Percentiles rank a stretch among this genome's conserved stretches.
Evolutionary conservation across 2,113 vertebrate genomes (phyloP).

Genomic region (Strix uralensis): DNA sequence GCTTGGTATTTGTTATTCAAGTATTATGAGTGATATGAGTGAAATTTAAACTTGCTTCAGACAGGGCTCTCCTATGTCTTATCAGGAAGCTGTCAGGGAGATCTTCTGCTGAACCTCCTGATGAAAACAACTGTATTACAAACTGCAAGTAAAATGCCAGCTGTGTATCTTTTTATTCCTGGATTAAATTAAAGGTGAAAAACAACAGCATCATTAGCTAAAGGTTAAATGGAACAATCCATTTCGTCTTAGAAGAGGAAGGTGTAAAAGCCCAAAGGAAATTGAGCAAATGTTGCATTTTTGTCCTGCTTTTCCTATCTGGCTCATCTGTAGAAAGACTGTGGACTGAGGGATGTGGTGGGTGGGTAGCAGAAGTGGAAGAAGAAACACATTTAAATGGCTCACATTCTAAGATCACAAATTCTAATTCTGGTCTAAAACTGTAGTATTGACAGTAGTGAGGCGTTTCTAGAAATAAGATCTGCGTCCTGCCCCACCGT

Average conservation of each 20-base stretch:
- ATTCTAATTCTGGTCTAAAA: neutral
- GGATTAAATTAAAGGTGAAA: neutral
- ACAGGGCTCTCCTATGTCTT: neutral
- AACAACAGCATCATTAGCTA: neutral
- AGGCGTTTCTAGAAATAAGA: neutral
- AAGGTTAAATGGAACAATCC: neutral
- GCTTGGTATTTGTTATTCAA: neutral
- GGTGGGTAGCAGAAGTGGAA: neutral
- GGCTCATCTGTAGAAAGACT: neutral
- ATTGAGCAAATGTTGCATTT: neutral
- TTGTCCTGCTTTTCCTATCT: neutral
- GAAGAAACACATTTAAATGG: neutral
- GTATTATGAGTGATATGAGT: neutral
- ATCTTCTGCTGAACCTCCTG: neutral
- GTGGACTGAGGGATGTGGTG: neutral
- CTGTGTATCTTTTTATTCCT: neutral
- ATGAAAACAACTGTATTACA: neutral
- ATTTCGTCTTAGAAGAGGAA: neutral
- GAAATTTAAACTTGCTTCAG: neutral
- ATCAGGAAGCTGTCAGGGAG: neutral
- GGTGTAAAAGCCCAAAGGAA: neutral
- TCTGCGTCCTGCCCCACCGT: neutral
- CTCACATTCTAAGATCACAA: neutral
- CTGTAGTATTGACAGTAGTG: neutral
- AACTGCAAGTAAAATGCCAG: neutral